A percentile compares a stretch with the other conserved stretches of the same genome.
phyloP scores from a whole-genome alignment of 2,888 invertebrate genomes.

The Dynastes maya region DNA sequence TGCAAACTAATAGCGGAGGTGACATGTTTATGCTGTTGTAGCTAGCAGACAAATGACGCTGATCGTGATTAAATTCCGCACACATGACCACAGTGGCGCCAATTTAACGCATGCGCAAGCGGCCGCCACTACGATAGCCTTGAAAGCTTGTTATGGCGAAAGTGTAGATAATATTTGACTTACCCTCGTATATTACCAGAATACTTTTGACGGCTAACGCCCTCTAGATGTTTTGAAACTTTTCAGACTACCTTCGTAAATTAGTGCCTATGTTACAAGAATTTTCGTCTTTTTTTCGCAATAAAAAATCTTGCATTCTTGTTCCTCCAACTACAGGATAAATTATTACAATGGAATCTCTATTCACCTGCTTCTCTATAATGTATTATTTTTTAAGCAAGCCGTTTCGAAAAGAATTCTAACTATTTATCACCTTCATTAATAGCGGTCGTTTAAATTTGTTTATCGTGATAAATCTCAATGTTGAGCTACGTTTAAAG shows the following conservation, averaged over 20 bases:
- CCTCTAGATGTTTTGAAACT: too few species aligned
- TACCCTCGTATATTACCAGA: too few species aligned
- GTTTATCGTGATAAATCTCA: not conserved
- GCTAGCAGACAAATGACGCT: too few species aligned
- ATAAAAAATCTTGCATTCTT: slow-evolving; percentile 12
- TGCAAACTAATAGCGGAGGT: too few species aligned
- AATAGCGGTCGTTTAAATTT: not conserved
- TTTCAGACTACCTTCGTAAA: not conserved
- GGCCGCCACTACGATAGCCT: too few species aligned
- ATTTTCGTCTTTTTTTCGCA: not conserved
- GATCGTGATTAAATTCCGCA: too few species aligned
- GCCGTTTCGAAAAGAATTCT: not conserved
- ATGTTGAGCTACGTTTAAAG: not conserved
- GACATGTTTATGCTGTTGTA: too few species aligned
- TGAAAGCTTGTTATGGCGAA: too few species aligned
- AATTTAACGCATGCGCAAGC: too few species aligned
- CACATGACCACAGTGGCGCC: too few species aligned
- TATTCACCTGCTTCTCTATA: slow-evolving; percentile 37
- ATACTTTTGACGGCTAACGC: too few species aligned
- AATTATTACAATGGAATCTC: slow-evolving; percentile 14
- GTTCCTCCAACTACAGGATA: not conserved
- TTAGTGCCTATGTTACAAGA: not conserved
- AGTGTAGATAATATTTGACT: too few species aligned
- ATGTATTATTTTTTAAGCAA: not conserved
- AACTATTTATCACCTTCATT: slow-evolving; percentile 11